Evolutionary conservation across 1,140 invertebrate species (phyloP).

Genomic region (Rhagoletis pomonella): DNA sequence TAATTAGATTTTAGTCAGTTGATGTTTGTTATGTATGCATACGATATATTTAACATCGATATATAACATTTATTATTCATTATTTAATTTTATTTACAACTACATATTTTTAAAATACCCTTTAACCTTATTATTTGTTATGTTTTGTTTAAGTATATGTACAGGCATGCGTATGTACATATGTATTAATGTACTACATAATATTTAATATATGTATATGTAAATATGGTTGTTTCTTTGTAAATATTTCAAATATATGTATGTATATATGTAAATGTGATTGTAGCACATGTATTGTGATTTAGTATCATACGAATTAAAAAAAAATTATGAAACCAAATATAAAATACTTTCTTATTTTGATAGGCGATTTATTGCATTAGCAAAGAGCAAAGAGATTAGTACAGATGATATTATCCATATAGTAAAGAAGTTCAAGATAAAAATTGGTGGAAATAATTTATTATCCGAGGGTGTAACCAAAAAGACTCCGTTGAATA

Average conservation of each 20-base stretch:
- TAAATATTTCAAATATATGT: conserved; percentile 43
- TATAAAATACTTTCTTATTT: too few species aligned
- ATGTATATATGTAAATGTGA: conserved; percentile 45
- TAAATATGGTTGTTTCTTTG: conserved; percentile 12
- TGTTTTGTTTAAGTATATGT: neutral
- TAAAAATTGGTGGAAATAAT: too few species aligned
- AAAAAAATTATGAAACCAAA: too few species aligned
- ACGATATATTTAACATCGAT: conserved; percentile 33
- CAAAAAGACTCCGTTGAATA: too few species aligned
- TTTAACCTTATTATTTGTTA: neutral
- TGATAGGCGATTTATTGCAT: too few species aligned
- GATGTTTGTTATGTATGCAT: neutral
- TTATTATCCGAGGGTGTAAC: too few species aligned
- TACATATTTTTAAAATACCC: conserved; percentile 11
- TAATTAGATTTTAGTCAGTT: conserved; percentile 57
- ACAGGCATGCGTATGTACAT: neutral
- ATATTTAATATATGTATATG: conserved; percentile 11
- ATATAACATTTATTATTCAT: conserved; percentile 25
- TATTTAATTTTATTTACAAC: conserved; percentile 14
- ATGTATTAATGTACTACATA: neutral
- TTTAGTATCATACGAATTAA: conserved; percentile 34
- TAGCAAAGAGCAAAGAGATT: too few species aligned
- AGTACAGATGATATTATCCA: too few species aligned
- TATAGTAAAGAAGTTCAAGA: too few species aligned
- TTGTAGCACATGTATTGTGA: conserved; percentile 42